A percentile compares a stretch with the other conserved stretches of the same genome.
Conservation (phyloP, 2,797 vertebrate genomes). For the Astyanax mexicanus region DNA sequence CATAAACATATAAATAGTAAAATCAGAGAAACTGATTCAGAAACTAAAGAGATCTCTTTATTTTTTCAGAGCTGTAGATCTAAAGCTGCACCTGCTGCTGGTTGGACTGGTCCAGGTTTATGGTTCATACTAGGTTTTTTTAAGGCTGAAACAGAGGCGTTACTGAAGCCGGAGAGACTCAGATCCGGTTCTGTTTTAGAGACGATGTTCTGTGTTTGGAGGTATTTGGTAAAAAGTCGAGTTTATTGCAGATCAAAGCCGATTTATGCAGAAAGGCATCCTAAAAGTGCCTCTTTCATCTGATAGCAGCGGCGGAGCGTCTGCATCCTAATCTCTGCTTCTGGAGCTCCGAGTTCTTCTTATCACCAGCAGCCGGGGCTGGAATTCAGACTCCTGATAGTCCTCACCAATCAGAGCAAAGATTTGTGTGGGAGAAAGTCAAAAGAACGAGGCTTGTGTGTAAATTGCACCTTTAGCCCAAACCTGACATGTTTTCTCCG, state of each 20-base stretch:
- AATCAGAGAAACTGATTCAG: no score
- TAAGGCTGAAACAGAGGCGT: background rate
- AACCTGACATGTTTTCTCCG: background rate
- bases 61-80: no score
- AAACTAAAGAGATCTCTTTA: no score
- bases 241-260: conserved; percentile 41
- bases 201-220: conserved; percentile 9
- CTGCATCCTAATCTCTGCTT: conserved; percentile 75
- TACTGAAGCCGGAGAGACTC: background rate
- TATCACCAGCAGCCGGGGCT: conserved; percentile 73
- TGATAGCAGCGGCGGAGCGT: conserved; percentile 77
- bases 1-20: no score
- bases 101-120: background rate
- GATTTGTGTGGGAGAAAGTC: conserved; percentile 62
- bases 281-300: conserved; percentile 74
- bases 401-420: conserved; percentile 66
- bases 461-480: conserved; percentile 27
- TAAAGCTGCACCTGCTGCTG: background rate
- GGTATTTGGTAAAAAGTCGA: conserved; percentile 10
- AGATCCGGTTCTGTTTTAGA: background rate
- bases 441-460: conserved; percentile 51
- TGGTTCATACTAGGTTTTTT: background rate
- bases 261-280: conserved; percentile 60
- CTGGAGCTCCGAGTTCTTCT: conserved; percentile 68
- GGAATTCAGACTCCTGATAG: conserved; percentile 77